These are phyloP conservation scores for Tineola bisselliella DNA, from an alignment of 2,888 invertebrate species.

Conservation along the genomic window DNA sequence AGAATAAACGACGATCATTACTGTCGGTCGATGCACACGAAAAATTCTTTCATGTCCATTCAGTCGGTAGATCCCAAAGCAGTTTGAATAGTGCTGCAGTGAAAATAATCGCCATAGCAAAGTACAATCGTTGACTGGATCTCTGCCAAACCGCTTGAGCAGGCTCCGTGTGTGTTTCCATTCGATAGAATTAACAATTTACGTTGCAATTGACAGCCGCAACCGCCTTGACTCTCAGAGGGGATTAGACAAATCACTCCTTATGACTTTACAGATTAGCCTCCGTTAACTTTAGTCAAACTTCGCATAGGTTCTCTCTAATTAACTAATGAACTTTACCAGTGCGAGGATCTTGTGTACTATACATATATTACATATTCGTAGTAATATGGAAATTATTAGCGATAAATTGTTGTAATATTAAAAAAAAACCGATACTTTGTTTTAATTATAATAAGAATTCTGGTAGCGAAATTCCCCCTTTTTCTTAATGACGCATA, in stretches of 20 bases:
- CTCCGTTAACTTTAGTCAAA: neutral
- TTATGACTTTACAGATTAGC: neutral
- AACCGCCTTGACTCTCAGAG: neutral
- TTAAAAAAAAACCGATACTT: too few species aligned
- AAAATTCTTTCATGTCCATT: conserved; percentile 47
- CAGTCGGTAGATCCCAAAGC: conserved; percentile 31
- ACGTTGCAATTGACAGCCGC: conserved; percentile 23
- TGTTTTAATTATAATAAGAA: too few species aligned
- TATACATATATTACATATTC: neutral
- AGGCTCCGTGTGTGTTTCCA: conserved; percentile 47
- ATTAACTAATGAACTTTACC: neutral
- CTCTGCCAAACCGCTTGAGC: conserved; percentile 36
- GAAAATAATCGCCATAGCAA: conserved; percentile 52
- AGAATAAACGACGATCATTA: conserved; percentile 42
- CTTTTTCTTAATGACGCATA: too few species aligned
- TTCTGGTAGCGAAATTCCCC: too few species aligned
- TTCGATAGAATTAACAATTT: conserved; percentile 56
- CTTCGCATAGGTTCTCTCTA: neutral
- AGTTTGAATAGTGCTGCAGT: conserved; percentile 45
- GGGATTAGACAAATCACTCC: neutral
- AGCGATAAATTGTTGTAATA: too few species aligned
- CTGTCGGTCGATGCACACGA: conserved; percentile 37
- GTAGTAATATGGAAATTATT: too few species aligned
- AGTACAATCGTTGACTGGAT: conserved; percentile 56
- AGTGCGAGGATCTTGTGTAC: neutral